Conservation (phyloP, 1,140 invertebrate genomes). For the Zeugodacus cucurbitae region DNA sequence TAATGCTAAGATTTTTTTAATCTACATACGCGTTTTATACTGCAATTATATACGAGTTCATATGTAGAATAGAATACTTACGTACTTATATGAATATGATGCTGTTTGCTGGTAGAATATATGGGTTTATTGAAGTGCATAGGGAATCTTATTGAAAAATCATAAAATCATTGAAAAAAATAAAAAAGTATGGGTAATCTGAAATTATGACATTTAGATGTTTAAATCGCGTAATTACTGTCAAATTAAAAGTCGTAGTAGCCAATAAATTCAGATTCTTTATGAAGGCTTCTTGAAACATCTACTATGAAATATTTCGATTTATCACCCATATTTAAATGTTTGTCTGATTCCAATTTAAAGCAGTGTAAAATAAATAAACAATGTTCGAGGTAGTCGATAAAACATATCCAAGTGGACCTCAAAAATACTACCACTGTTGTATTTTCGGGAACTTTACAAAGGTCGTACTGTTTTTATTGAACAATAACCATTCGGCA, state of each 20-base stretch:
- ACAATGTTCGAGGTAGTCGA: too few species aligned
- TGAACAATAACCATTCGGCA: too few species aligned
- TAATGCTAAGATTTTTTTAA: slow-evolving; percentile 38
- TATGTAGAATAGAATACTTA: not conserved
- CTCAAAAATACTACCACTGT: too few species aligned
- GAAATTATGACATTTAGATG: not conserved
- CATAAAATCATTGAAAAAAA: not conserved
- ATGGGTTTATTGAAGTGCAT: not conserved
- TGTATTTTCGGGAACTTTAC: too few species aligned
- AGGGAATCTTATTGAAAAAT: not conserved
- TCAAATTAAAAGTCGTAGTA: not conserved
- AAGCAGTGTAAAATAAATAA: too few species aligned
- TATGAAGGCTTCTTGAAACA: not conserved
- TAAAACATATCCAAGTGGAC: too few species aligned
- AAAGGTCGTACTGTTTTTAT: too few species aligned
- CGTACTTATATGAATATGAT: not conserved
- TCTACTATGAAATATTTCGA: not conserved
- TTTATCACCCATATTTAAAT: too few species aligned
- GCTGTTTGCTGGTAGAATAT: not conserved
- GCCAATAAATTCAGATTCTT: not conserved
- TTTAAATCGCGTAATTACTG: not conserved
- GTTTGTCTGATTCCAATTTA: too few species aligned
- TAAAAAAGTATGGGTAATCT: not conserved
- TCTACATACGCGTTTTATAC: not conserved
- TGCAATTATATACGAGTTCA: not conserved